These are phyloP conservation scores for Atrina japonica DNA, from an alignment of 2,888 invertebrate genomes.

Conservation along the genomic window DNA sequence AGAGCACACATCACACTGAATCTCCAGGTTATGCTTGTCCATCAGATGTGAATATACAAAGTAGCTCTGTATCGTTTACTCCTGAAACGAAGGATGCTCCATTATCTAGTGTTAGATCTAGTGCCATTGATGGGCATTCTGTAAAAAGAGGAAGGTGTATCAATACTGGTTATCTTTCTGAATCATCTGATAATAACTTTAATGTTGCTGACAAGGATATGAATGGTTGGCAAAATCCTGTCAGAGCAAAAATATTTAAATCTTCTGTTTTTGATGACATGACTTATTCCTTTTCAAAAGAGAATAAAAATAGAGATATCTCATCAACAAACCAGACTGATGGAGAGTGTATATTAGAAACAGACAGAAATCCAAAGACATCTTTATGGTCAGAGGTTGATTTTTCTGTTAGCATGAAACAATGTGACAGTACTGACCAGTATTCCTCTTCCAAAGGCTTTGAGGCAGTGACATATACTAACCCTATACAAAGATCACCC, in stretches of 20 bases:
- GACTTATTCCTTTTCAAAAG: neutral
- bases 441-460: neutral
- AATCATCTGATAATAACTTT: no score
- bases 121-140: no score
- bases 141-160: no score
- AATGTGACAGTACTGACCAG: neutral
- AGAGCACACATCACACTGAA: neutral
- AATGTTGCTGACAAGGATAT: neutral
- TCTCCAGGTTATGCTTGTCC: no score
- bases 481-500: neutral
- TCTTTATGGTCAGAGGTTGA: no score
- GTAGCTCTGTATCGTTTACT: no score
- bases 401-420: no score
- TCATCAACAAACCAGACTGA: neutral
- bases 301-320: no score
- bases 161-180: neutral
- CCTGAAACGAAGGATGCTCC: no score
- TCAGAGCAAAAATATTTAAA: constrained; percentile 19
- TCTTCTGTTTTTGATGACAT: constrained; percentile 12
- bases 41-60: no score
- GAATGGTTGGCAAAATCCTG: constrained; percentile 30
- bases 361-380: neutral
- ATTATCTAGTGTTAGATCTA: no score
- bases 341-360: neutral
- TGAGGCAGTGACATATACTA: neutral